Evolutionary conservation across 2,113 vertebrate genomes (phyloP).

Genomic region (Ramphastos sulfuratus): DNA sequence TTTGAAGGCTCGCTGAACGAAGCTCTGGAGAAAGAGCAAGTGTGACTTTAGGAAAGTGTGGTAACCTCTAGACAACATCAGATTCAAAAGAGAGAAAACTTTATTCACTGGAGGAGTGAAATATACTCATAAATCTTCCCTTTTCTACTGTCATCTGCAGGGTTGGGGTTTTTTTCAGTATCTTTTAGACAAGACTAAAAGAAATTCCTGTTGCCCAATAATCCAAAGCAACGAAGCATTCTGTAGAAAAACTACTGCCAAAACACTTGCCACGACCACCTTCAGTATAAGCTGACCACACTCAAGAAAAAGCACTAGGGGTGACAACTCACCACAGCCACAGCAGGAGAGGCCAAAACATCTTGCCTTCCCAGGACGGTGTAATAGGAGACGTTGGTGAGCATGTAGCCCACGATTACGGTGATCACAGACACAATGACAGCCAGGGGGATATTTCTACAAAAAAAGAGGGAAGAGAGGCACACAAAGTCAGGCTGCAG

Average conservation of each 20-base stretch:
- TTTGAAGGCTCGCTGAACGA: conserved; percentile 79
- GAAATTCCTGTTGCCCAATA: neutral
- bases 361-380: conserved; percentile 67
- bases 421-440: conserved; percentile 70
- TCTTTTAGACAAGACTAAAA: neutral
- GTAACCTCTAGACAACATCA: neutral
- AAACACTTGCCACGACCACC: neutral
- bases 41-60: neutral
- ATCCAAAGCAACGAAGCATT: neutral
- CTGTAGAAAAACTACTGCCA: neutral
- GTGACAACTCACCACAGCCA: conserved; percentile 70
- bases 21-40: conserved; percentile 75
- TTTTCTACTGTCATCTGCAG: neutral
- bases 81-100: neutral
- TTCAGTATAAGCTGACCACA: neutral
- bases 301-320: neutral
- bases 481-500: neutral
- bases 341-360: conserved; percentile 72
- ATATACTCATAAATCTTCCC: neutral
- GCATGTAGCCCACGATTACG: conserved; percentile 72
- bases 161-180: neutral
- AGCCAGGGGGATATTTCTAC: conserved; percentile 74
- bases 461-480: neutral
- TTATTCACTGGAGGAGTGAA: neutral
- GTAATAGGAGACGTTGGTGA: conserved; percentile 75